These are phyloP conservation scores for Diaprepes abbreviatus DNA, from an alignment of 2,888 invertebrate species.

Conservation along the genomic window DNA sequence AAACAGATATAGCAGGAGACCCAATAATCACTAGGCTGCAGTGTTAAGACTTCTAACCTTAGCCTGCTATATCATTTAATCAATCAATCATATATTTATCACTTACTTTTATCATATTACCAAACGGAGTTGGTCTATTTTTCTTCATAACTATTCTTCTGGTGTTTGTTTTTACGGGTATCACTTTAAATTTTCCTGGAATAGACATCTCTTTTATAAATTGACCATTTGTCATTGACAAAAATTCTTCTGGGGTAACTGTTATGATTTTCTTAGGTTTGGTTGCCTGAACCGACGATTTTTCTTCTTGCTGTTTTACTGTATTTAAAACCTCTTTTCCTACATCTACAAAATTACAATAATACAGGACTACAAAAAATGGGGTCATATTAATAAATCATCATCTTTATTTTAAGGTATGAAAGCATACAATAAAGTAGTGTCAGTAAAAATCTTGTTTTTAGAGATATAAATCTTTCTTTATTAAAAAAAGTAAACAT, in stretches of 20 bases:
- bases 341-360: conserved; percentile 78
- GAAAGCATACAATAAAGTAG: no score
- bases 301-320: conserved; percentile 66
- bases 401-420: no score
- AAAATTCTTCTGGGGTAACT: conserved; percentile 70
- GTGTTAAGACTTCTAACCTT: no score
- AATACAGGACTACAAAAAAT: no score
- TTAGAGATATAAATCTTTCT: no score
- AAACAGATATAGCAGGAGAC: no score
- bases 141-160: conserved; percentile 65
- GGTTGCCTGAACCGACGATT: conserved; percentile 26
- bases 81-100: not conserved
- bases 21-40: no score
- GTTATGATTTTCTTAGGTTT: conserved; percentile 69
- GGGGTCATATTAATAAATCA: no score
- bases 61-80: no score
- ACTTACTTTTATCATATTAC: conserved; percentile 51
- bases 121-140: conserved; percentile 58
- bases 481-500: no score
- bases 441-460: no score
- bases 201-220: conserved; percentile 26
- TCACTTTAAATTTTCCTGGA: conserved; percentile 56
- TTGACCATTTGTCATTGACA: conserved; percentile 59
- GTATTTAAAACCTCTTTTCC: conserved; percentile 81
- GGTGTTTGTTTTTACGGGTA: conserved; percentile 53